These are phyloP conservation scores for Thysanoteuthis rhombus DNA, from an alignment of 2,888 invertebrate genomes.

Conservation along the genomic window DNA sequence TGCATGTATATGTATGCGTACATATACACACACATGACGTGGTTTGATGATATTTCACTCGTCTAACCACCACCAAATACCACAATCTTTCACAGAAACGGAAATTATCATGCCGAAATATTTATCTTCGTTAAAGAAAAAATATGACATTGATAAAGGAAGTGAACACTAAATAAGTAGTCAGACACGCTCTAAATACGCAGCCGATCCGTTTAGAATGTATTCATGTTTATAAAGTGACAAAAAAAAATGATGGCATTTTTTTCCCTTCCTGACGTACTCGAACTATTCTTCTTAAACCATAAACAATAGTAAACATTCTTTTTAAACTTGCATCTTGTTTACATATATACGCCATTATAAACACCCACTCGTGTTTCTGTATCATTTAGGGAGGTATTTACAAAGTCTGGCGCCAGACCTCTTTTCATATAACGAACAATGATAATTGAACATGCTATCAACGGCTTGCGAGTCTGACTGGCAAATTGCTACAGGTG, in stretches of 20 bases:
- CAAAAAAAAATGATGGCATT: neutral
- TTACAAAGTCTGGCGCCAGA: neutral
- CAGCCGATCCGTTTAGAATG: neutral
- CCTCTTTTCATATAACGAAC: no score
- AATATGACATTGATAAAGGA: neutral
- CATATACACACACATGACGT: no score
- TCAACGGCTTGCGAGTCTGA: no score
- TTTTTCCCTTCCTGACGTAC: neutral
- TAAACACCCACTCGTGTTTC: neutral
- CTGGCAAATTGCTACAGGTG: no score
- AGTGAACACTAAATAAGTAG: neutral
- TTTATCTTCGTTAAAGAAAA: neutral
- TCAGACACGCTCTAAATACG: neutral
- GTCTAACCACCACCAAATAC: neutral
- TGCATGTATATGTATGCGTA: no score
- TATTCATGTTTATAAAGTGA: neutral
- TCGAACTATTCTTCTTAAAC: neutral
- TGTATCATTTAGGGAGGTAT: neutral
- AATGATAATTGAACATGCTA: no score
- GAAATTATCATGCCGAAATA: neutral
- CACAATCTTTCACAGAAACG: neutral
- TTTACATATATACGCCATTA: neutral
- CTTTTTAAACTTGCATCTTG: neutral
- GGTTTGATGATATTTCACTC: neutral
- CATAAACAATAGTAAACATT: neutral